Evolutionary conservation across 2,113 vertebrate genomes (phyloP).

Genomic region (Vidua chalybeata): DNA sequence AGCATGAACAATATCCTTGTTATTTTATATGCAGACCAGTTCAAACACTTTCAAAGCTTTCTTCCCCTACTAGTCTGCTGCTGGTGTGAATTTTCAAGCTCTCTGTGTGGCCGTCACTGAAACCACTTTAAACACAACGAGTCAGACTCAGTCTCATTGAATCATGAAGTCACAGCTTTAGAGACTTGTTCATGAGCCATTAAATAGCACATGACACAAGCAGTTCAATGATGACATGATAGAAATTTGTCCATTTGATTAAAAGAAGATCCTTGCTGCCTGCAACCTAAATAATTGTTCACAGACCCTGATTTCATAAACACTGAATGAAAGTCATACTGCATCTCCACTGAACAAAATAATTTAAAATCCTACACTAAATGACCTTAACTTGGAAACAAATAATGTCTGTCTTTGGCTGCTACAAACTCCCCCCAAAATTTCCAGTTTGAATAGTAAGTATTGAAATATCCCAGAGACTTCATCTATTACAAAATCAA

Average conservation of each 20-base stretch:
- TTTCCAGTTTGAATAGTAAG: neutral
- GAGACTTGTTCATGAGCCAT: neutral
- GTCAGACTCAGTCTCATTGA: neutral
- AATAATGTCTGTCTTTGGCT: neutral
- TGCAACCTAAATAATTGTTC: neutral
- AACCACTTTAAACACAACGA: neutral
- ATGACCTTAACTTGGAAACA: neutral
- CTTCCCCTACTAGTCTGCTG: neutral
- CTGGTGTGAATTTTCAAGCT: conserved; percentile 53
- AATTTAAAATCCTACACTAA: neutral
- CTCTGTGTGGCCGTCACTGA: conserved; percentile 29
- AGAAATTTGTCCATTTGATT: conserved; percentile 27
- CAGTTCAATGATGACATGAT: neutral
- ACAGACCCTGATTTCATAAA: neutral
- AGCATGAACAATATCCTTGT: conserved; percentile 29
- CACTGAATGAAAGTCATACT: neutral
- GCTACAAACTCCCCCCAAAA: neutral
- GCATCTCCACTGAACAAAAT: neutral
- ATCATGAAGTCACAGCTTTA: conserved; percentile 23
- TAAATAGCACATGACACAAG: neutral
- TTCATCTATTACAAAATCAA: neutral
- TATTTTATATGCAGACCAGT: conserved; percentile 21
- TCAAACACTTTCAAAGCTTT: conserved; percentile 36
- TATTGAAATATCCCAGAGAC: neutral
- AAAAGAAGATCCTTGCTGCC: conserved; percentile 24